These are phyloP conservation scores for Pachyramphus minor DNA, from an alignment of 2,113 vertebrate genomes.

Conservation along the genomic window DNA sequence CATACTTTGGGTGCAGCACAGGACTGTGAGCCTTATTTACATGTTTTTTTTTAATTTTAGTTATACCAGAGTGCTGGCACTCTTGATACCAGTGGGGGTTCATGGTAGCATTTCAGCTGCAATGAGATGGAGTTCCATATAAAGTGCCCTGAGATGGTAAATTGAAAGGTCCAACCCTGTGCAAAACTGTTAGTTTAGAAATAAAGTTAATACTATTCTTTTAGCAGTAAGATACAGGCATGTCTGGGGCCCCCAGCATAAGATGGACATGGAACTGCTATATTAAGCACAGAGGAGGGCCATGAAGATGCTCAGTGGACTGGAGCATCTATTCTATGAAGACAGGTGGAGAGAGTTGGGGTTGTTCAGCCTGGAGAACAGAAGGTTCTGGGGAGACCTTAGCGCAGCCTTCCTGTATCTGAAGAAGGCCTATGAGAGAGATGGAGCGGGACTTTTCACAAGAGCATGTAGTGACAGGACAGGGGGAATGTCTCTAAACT, in stretches of 20 bases:
- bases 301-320: background rate
- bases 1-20: background rate
- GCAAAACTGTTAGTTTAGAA: background rate
- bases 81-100: background rate
- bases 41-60: accelerated
- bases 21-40: background rate
- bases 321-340: background rate
- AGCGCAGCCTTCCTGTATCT: background rate
- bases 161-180: background rate
- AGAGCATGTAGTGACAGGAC: accelerated
- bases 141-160: background rate
- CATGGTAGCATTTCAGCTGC: background rate
- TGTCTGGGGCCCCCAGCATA: background rate
- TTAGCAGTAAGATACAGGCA: background rate
- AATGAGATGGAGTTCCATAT: background rate
- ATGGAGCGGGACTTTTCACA: background rate
- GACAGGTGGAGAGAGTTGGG: background rate
- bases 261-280: background rate
- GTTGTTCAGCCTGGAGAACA: background rate
- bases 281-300: background rate
- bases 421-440: background rate
- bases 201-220: background rate
- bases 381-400: background rate
- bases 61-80: background rate
- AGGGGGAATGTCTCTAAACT: background rate